phyloP scores from a whole-genome alignment of 2,888 invertebrate species.

The Pammene fasciana region DNA sequence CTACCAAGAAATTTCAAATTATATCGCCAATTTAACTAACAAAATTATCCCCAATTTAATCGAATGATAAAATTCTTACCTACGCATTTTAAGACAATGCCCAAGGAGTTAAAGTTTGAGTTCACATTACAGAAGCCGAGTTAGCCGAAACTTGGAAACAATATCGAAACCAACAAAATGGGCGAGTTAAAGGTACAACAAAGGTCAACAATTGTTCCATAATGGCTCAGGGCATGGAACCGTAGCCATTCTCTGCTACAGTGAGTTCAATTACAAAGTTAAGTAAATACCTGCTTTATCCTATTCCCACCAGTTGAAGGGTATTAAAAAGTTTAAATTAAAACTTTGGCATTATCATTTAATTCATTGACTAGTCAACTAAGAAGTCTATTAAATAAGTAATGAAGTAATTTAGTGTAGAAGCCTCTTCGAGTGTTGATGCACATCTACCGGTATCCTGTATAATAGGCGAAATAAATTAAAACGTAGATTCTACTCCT shows the following conservation, averaged over 20 bases:
- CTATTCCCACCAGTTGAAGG: constrained; percentile 22
- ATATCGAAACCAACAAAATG: constrained; percentile 61
- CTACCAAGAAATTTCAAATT: neutral
- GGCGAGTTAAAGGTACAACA: constrained; percentile 58
- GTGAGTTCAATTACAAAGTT: constrained; percentile 38
- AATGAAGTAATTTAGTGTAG: no score
- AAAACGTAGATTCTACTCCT: no score
- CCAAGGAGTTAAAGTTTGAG: constrained; percentile 31
- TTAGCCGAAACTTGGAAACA: constrained; percentile 54
- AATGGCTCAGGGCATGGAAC: constrained; percentile 52
- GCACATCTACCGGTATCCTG: no score
- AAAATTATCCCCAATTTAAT: constrained; percentile 19
- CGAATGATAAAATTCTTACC: constrained; percentile 35
- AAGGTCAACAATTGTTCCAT: constrained; percentile 60
- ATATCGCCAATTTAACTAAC: neutral
- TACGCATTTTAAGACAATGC: constrained; percentile 37
- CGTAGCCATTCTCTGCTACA: constrained; percentile 42
- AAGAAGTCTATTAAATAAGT: no score
- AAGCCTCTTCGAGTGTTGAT: no score
- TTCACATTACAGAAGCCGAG: constrained; percentile 39
- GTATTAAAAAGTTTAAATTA: constrained; percentile 22
- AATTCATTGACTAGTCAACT: neutral
- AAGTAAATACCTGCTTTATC: constrained; percentile 39
- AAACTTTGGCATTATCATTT: constrained; percentile 9
- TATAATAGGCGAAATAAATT: no score